Base-by-base conservation (phyloP, 1,140 invertebrate genomes). In the Ephestia elutella region DNA sequence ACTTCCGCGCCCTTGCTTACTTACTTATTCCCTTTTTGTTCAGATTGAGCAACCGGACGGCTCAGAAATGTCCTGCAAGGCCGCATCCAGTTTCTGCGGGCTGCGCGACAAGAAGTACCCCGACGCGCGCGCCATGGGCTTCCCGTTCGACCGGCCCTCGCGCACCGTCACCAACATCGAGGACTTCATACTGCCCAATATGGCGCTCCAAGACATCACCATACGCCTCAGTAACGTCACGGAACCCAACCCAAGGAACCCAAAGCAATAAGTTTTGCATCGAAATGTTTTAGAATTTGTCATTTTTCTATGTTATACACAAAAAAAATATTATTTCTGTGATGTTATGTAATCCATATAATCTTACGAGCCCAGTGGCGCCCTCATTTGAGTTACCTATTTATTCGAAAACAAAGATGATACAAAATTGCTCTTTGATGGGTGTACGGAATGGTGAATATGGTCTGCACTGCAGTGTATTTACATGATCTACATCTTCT, bases 61-160 rank as follows among this genome's bases (percentile, higher is more conserved):
- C 73, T 0, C 91, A 0, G 61, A 78, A 32, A 62, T 81, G 49
- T 73, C 78, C 2, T 94, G 93, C 73, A 83, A 86, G 18, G 92
- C 93, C 64, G 93, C 93, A 0, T 91, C 89, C 28, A 93, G 92
- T 58, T 94, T 91, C 86, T 94, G 93, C 62, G 93, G 93, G 0
- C 73, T 94, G 15, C 90, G 90, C 60, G 92, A 94, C 70, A 88
- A 89, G 35, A 83, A 91, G 57, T 94, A 92, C 80, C 93, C 93
- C 0, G 93, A 94, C 79, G 85, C 78, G 44, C 90, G 92, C 57
- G 73, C 91, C 51, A 94, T 94, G 93, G 93, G 93, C 54, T 94
- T 89, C 80, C 93, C 93, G 21, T 94, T 94, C 87, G 93, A 94
- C 79, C 87, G 93, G 19, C 89, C 90, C 2, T 77, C 85, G 0